Conservation (phyloP, 64 coral and sea anemone species). For the Actinia tenebrosa region DNA sequence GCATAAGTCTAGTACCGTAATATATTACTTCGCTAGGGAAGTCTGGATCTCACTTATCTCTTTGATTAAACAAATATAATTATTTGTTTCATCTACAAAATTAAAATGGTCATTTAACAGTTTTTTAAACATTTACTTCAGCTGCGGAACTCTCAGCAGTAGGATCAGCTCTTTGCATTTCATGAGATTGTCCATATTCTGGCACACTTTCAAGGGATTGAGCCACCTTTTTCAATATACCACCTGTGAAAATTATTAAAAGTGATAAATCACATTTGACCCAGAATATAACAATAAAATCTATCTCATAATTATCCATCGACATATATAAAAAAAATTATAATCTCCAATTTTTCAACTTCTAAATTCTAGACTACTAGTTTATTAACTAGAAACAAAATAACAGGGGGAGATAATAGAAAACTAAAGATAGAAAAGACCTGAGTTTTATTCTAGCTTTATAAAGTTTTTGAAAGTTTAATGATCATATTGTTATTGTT, state of each 20-base stretch:
- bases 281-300: background rate
- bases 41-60: too few species aligned
- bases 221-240: slow-evolving; percentile 16
- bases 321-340: background rate
- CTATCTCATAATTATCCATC: background rate
- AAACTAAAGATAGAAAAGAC: background rate
- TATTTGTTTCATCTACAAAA: too few species aligned
- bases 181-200: background rate
- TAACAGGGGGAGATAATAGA: background rate
- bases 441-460: background rate
- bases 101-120: too few species aligned
- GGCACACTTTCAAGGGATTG: background rate
- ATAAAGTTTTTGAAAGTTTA: background rate
- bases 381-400: too few species aligned
- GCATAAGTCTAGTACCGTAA: too few species aligned
- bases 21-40: too few species aligned
- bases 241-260: background rate
- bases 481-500: background rate
- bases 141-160: background rate
- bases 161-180: background rate
- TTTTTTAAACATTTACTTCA: background rate
- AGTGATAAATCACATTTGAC: background rate
- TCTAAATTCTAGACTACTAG: too few species aligned
- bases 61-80: too few species aligned
- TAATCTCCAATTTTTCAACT: too few species aligned